Evolutionary conservation across 2,113 vertebrate genomes (phyloP).

Genomic region (Numida meleagris): DNA sequence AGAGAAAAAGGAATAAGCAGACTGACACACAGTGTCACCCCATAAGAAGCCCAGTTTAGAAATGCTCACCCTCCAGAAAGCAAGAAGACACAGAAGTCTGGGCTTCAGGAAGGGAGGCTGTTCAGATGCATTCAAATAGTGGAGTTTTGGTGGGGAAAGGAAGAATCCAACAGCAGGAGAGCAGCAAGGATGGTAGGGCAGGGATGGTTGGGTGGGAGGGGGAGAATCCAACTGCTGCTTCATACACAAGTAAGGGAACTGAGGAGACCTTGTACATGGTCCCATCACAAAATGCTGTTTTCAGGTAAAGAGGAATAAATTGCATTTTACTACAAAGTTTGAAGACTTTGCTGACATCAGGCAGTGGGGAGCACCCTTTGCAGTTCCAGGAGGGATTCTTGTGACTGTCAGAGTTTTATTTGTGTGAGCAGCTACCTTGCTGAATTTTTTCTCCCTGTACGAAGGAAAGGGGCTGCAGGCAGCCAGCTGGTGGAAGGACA

Average conservation of each 20-base stretch:
- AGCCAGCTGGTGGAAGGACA: rapidly evolving
- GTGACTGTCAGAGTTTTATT: neutral
- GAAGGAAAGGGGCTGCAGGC: neutral
- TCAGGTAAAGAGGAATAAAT: neutral
- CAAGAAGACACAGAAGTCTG: neutral
- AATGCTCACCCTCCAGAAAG: neutral
- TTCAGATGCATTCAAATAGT: neutral
- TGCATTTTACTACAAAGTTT: neutral
- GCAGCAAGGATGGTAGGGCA: neutral
- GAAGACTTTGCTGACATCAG: neutral
- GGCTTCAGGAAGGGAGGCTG: neutral
- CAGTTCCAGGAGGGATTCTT: neutral
- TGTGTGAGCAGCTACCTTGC: neutral
- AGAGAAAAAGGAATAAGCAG: neutral
- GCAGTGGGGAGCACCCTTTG: neutral
- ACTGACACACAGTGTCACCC: neutral
- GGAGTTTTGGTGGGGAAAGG: neutral
- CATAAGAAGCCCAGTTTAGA: neutral
- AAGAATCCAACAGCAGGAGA: neutral
- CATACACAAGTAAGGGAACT: too few relatives aligned
- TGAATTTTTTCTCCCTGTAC: neutral
- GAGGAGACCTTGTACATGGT: neutral
- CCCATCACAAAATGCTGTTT: neutral
- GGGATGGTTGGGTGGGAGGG: neutral
- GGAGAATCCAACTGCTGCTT: neutral